Evolutionary conservation across 2,888 invertebrate genomes (phyloP).

Genomic region (Iphiclides podalirius): DNA sequence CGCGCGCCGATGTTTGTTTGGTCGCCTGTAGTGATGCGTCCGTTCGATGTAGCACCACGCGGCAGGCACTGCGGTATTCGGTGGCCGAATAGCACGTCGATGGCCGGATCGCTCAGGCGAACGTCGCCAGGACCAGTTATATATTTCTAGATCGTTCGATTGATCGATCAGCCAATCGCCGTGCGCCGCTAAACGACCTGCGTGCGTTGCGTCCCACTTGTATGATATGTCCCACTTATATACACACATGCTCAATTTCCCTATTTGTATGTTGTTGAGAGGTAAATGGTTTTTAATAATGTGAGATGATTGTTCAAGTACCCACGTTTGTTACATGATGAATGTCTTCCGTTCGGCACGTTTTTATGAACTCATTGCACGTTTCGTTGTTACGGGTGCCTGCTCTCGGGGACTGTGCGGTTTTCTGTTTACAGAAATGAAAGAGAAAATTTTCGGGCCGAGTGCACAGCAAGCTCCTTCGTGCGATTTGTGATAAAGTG

Average conservation of each 20-base stretch:
- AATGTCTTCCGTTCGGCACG: conserved; percentile 80
- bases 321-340: conserved; percentile 94
- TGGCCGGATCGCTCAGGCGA: conserved; percentile 15
- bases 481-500: conserved; percentile 73
- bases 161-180: conserved; percentile 18
- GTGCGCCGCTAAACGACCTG: conserved; percentile 28
- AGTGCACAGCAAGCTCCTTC: conserved; percentile 74
- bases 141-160: conserved; percentile 18
- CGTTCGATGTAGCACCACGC: too few species aligned
- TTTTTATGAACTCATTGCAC: conserved; percentile 68
- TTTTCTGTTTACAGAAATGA: conserved; percentile 36
- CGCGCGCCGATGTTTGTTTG: too few species aligned
- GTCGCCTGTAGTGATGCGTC: too few species aligned
- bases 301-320: conserved; percentile 69
- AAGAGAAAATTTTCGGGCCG: conserved; percentile 44
- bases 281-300: conserved; percentile 59
- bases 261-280: conserved; percentile 71
- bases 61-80: background rate
- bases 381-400: conserved; percentile 59
- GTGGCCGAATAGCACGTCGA: conserved; percentile 5
- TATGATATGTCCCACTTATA: conserved; percentile 62
- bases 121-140: conserved; percentile 18
- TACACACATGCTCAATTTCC: conserved; percentile 75
- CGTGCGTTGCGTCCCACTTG: conserved; percentile 38
- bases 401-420: conserved; percentile 38